Evolutionary conservation across 1,140 invertebrate genomes (phyloP), one percentile per base, ranked within the genome.

Genomic region (Drosophila eugracilis): DNA sequence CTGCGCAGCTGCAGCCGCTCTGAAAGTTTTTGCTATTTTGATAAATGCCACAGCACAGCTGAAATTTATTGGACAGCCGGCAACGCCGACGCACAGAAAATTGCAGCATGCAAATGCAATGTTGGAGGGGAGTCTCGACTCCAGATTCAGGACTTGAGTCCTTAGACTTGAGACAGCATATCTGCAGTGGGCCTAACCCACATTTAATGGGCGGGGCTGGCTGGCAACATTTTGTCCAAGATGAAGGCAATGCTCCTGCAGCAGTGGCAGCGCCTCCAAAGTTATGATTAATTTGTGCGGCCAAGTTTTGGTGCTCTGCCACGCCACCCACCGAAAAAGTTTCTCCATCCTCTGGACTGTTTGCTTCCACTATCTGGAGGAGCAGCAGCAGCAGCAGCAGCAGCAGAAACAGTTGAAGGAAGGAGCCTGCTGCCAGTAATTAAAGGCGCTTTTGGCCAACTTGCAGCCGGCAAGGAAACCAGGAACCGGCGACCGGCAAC

Each of bases 221-320:
- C 30, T 66, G 52, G 57, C 57, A 69, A 78, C 59, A 76, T 78
- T 53, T 62, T 54, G 53, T 39, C 48, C 36, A 62, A 73, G 45
- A 73, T 50, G 58, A 73, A 73, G 54, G 69, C 67, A 73, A 17
- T 67, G 57, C 36, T 45, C 19, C 45, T 52, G 58, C 48, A 55
- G 49, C 69, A 74, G 71, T 45, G 60, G 71, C 50, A 57, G 69
- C 62, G 67, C 70, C 76, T 67, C 58, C 77, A 86, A 86, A 86
- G 83, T 86, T 86, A 86, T 86, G 81, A 86, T 86, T 86, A 86
- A 86, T 86, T 86, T 86, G 83, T 78, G 73, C 63, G 59, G 55
- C 67, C 78, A 86, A 86, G 78, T 86, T 86, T 86, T 72, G 69
- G 63, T 47, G 42, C 44, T 34, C n/a, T n/a, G n/a, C n/a, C n/a